Conservation (phyloP, 1,140 invertebrate genomes). For the Pentalonia nigronervosa region DNA sequence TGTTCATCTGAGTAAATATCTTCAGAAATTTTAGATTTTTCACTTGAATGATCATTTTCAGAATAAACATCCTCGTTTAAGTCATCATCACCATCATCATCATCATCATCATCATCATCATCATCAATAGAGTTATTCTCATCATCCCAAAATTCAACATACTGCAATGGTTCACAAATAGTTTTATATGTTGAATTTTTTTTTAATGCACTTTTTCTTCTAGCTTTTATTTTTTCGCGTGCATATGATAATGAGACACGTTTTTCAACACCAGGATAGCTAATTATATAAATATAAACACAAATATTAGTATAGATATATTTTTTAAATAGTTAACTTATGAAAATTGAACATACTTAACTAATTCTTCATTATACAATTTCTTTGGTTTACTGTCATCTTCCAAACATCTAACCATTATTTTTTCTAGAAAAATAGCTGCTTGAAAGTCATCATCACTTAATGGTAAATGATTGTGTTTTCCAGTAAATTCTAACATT, state of each 20-base stretch:
- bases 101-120: constrained; percentile 3
- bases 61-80: not conserved
- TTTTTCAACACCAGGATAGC: constrained; percentile 49
- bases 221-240: constrained; percentile 52
- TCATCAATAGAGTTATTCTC: not conserved
- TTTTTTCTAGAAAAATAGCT: constrained; percentile 54
- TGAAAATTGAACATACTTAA: constrained; percentile 29
- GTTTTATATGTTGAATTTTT: constrained; percentile 16
- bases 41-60: not conserved
- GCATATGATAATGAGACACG: constrained; percentile 38
- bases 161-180: constrained; percentile 44
- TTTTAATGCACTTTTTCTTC: constrained; percentile 47
- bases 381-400: constrained; percentile 53
- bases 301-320: not conserved
- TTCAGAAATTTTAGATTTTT: not conserved
- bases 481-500: constrained; percentile 42
- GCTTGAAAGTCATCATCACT: constrained; percentile 53
- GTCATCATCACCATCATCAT: not conserved
- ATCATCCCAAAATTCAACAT: constrained; percentile 34
- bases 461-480: constrained; percentile 48
- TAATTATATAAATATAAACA: not conserved
- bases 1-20: constrained; percentile 40
- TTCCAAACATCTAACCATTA: constrained; percentile 40
- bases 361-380: constrained; percentile 51
- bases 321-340: not conserved